These are phyloP conservation scores for Ursus arctos DNA, from an alignment of 2,113 vertebrate species.

Conservation along the genomic window DNA sequence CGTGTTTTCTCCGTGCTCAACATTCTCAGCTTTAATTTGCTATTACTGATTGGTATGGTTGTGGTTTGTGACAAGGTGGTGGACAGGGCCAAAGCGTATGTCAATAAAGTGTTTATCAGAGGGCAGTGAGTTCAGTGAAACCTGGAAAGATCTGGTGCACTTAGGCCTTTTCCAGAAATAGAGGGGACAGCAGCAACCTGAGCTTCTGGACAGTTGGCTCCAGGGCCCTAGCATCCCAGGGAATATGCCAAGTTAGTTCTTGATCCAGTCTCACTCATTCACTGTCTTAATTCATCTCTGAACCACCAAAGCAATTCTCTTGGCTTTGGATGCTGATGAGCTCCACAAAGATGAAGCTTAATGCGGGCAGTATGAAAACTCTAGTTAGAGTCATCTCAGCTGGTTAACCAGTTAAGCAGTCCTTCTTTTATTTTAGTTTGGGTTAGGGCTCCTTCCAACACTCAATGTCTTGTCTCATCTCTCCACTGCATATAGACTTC, in stretches of 20 bases:
- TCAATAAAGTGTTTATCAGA: background rate
- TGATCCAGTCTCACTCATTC: background rate
- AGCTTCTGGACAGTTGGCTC: background rate
- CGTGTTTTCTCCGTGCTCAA: background rate
- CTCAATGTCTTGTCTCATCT: background rate
- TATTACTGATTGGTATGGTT: background rate
- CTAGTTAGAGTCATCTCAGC: background rate
- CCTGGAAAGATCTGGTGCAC: background rate
- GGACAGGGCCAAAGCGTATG: background rate
- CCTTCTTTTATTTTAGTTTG: background rate
- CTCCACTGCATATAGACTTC: slow-evolving; percentile 82
- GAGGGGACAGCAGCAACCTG: background rate
- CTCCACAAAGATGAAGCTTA: background rate
- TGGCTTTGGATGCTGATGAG: background rate
- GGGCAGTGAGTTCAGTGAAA: background rate
- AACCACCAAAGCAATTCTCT: background rate
- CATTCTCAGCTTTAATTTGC: background rate
- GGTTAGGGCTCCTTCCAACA: background rate
- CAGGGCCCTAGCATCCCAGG: too few species aligned
- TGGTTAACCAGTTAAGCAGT: background rate
- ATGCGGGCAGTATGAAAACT: background rate
- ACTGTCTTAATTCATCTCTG: background rate
- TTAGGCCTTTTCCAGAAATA: background rate
- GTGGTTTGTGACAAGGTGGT: background rate
- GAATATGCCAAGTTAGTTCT: background rate